Base-by-base conservation (phyloP, 2,113 vertebrate species). In the Bambusicola thoracicus region DNA sequence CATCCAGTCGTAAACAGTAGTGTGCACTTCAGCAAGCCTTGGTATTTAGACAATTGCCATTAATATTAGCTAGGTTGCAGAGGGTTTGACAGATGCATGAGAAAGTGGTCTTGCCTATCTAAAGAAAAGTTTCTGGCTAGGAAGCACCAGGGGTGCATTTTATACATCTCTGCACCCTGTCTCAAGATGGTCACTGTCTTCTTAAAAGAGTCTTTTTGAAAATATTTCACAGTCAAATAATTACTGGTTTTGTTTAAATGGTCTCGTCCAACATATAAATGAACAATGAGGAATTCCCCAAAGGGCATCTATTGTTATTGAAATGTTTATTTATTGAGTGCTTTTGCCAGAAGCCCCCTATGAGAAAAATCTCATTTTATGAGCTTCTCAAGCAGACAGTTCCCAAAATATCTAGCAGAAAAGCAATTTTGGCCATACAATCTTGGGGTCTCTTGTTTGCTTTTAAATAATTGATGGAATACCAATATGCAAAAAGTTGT, bases 271-370 rank as follows among this genome's bases (percentile, higher is more conserved):
- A 51, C 49, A 79, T 17, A n/a, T 84, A 81, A 90, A 88, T 85
- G 80, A 95, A 82, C 76, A 93, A 78, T 1, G 20, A 87, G 19
- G 49, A 65, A 87, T 94, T 92, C 93, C 89, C 94, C 51, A 58
- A 87, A 74, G 85, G 56, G 48, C 48, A 21, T 58, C 87, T 79
- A 87, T 95, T 95, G 91, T 94, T 95, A 94, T 91, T 94, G 91
- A 96, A 96, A 96, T 96, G 62, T 89, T 97, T 97, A 92, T 95
- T 95, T 96, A 86, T 83, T 79, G 92, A 92, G 81, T 69, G 70
- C 68, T 95, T 96, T 92, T 92, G 69, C 90, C 70, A 91, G 94
- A 80, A 92, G 75, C 59, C 83, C 68, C 89, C 63, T 79, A 84
- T 84, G 85, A 85, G 92, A 83, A 93, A 91, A 92, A 76, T 90